A percentile compares a stretch with the other conserved stretches of the same genome.
Evolutionary conservation across 2,888 invertebrate species (phyloP).

Genomic region (Oasisia sp.): DNA sequence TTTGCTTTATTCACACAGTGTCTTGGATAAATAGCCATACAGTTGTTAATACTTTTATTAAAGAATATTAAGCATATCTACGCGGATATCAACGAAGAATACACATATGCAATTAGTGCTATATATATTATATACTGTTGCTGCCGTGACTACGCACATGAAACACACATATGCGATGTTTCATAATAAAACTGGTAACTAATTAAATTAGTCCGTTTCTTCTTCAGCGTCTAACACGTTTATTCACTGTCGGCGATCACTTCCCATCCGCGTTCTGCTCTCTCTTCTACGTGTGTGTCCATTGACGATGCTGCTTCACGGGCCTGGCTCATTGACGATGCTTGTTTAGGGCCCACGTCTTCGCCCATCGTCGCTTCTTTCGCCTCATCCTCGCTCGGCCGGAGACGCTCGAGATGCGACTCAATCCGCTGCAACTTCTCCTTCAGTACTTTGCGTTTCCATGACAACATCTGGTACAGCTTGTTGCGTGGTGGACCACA

Average conservation of each 20-base stretch:
- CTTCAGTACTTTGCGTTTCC: neutral
- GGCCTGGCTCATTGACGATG: neutral
- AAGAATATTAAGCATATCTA: too few species aligned
- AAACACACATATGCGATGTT: too few species aligned
- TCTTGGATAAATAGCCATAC: too few species aligned
- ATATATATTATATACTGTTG: too few species aligned
- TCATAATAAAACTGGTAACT: too few species aligned
- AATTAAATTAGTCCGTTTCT: too few species aligned
- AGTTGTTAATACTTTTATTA: too few species aligned
- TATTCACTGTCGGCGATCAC: neutral
- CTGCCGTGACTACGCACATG: too few species aligned
- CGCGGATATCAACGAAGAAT: too few species aligned
- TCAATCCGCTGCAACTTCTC: constrained; percentile 2
- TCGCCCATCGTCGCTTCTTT: neutral
- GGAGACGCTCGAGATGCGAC: neutral
- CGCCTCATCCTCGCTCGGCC: neutral
- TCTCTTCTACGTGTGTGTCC: neutral
- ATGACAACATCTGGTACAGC: neutral
- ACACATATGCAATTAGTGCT: too few species aligned
- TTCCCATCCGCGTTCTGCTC: neutral
- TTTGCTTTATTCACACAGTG: too few species aligned
- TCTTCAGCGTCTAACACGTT: neutral
- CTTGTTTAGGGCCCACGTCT: neutral
- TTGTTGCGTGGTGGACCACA: neutral
- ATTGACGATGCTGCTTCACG: neutral